Percentiles rank a stretch among this genome's conserved stretches.
Evolutionary conservation across 2,797 vertebrate species (phyloP).

Genomic region (Sparus aurata): DNA sequence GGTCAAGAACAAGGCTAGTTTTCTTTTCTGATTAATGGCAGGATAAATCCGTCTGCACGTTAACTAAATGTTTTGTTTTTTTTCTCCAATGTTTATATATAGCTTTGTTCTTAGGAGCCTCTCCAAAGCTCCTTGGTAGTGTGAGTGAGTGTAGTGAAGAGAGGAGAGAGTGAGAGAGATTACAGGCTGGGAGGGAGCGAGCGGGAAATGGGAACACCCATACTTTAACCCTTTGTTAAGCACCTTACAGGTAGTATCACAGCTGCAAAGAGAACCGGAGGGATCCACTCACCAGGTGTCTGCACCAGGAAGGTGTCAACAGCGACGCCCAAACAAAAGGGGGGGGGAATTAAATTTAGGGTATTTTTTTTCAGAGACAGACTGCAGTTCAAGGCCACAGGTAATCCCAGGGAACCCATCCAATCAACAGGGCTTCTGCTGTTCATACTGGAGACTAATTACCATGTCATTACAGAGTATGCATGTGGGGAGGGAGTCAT

Average conservation of each 20-base stretch:
- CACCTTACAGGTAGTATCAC: conserved; percentile 58
- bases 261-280: background rate
- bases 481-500: conserved; percentile 10
- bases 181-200: conserved; percentile 63
- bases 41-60: conserved; percentile 38
- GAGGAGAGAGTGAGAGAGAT: conserved; percentile 70
- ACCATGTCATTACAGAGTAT: conserved; percentile 29
- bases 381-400: conserved; percentile 5
- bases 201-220: conserved; percentile 77
- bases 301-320: background rate
- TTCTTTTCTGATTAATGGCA: conserved; percentile 28
- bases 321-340: background rate
- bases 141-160: conserved; percentile 34
- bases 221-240: conserved; percentile 81
- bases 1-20: conserved; percentile 5
- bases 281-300: conserved; percentile 43
- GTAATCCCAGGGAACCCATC: conserved; percentile 11
- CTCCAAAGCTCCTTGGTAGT: conserved; percentile 70
- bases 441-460: conserved; percentile 21
- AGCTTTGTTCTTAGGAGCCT: conserved; percentile 57
- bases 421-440: conserved; percentile 16
- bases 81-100: conserved; percentile 56
- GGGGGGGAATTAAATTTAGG: background rate
- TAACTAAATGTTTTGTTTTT: conserved; percentile 3
- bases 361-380: conserved; percentile 4